Evolutionary conservation across 2,113 vertebrate genomes (phyloP).

Genomic region (Phylloscopus trochiloides): DNA sequence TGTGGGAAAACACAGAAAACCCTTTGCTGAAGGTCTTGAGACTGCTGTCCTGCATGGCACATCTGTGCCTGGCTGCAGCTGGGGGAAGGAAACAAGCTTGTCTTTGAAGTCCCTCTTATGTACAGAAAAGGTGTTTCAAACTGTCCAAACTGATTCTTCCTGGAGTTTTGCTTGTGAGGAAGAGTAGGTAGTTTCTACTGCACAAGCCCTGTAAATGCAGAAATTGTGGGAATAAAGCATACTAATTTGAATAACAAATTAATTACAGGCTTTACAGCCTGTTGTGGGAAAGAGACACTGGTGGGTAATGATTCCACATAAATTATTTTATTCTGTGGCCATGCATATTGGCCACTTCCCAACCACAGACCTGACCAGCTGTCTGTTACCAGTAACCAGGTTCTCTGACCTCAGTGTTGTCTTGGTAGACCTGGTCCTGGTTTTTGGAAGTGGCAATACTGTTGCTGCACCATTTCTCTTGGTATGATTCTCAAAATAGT

Average conservation of each 20-base stretch:
- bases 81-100: background rate
- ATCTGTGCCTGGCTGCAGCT: background rate
- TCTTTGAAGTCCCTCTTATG: background rate
- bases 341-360: background rate
- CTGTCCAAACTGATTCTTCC: background rate
- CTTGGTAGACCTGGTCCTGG: background rate
- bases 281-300: background rate
- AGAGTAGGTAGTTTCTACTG: background rate
- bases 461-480: background rate
- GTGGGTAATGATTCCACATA: background rate
- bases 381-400: background rate
- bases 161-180: background rate
- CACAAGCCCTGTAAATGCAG: background rate
- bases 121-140: background rate
- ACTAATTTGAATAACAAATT: constrained; percentile 11
- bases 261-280: background rate
- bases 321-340: background rate
- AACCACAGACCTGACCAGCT: background rate
- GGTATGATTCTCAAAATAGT: background rate
- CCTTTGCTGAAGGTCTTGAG: background rate
- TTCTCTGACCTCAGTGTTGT: background rate
- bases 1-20: background rate
- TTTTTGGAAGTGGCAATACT: background rate
- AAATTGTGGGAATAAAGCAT: constrained; percentile 9
- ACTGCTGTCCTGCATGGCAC: background rate